Base-by-base conservation (phyloP, 23 tunicate genomes). In the Halocynthia roretzi region DNA sequence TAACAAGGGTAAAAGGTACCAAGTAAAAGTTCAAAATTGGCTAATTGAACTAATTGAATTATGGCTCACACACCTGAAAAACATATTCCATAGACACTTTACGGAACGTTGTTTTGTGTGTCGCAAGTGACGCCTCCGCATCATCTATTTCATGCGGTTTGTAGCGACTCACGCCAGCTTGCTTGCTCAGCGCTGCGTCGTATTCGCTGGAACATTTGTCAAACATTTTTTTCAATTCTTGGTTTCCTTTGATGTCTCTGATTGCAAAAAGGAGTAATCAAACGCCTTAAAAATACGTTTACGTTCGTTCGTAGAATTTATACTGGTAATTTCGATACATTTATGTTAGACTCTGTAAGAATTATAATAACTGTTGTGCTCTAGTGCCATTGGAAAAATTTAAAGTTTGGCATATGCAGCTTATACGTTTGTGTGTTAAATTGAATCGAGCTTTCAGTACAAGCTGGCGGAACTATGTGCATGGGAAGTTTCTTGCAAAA, bases 141-240 rank as follows among this genome's bases (percentile, higher is more conserved):
- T 89, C 88, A 11, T 89, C 96, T n/a, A 89, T 56, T 73, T 89
- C 96, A 58, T 71, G 52, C 9, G 88, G 85, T 67, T 89, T 89
- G 60, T 75, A 64, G 21, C 82, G 82, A 60, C 65, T 83, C 61
- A 83, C 88, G 5, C 79, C 71, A 14, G 88, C 96, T 57, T 80
- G 78, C 69, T 89, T 89, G 61, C 80, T 77, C 75, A 89, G 69
- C 9, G 80, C 75, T 23, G 55, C 71, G 23, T 82, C 76, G 70
- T 83, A 84, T 12, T 89, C 96, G 31, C 84, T 87, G n/a, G 96
- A 89, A 11, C 68, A 63, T 76, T 84, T 84, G 68, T 89, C 96
- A 51, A 89, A 89, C 4, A 77, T 61, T 84, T 89, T 89, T 68
- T 89, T 89, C 54, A 80, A 22, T 10, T 89, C 96, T 6, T 80